Evolutionary conservation across 2,888 invertebrate species (phyloP).

Genomic region (Philereme transversata): DNA sequence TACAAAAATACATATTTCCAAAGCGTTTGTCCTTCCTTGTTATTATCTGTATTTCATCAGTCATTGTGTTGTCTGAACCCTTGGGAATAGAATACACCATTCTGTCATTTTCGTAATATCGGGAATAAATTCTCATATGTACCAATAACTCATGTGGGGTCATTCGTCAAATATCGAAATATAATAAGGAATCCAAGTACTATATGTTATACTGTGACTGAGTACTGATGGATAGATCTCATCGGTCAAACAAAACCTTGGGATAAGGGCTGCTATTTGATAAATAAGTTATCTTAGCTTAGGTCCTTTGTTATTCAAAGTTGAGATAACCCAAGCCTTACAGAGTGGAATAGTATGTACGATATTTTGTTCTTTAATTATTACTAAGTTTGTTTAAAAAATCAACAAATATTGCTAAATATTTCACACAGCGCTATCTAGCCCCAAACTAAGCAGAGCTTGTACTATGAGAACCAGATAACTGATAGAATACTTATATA

Average conservation of each 20-base stretch:
- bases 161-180: conserved; percentile 36
- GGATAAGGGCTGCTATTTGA: conserved; percentile 23
- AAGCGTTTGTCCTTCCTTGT: too few relatives aligned
- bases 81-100: conserved; percentile 9
- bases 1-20: too few relatives aligned
- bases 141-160: conserved; percentile 26
- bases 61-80: background rate
- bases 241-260: conserved; percentile 30
- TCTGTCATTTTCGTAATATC: conserved; percentile 32
- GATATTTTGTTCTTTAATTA: too few relatives aligned
- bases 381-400: too few relatives aligned
- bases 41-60: background rate
- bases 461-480: too few relatives aligned
- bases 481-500: too few relatives aligned
- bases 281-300: background rate
- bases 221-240: conserved; percentile 35
- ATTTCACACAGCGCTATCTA: too few relatives aligned
- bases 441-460: too few relatives aligned
- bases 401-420: too few relatives aligned
- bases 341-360: background rate
- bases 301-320: background rate
- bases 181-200: conserved; percentile 31
- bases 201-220: conserved; percentile 16
- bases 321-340: background rate
- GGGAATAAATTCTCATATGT: conserved; percentile 28